Evolutionary conservation across 2,888 invertebrate genomes (phyloP).

Genomic region (Platycheirus rosarum): DNA sequence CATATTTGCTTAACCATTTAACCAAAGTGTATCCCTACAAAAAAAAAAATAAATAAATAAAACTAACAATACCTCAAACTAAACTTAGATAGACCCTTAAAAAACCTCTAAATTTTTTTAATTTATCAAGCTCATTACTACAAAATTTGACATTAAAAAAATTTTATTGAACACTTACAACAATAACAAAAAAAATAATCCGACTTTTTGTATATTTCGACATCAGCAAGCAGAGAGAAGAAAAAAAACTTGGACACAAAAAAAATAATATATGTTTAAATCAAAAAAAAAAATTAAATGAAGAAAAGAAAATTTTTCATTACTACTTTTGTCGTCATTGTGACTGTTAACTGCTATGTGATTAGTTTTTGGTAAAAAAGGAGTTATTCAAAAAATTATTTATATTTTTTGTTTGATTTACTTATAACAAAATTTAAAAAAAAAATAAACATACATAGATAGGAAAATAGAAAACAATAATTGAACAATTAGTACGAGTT

Average conservation of each 20-base stretch:
- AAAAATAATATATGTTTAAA: constrained; percentile 22
- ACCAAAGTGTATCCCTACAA: constrained; percentile 51
- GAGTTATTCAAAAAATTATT: constrained; percentile 36
- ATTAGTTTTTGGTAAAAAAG: constrained; percentile 64
- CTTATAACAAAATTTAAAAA: too few relatives aligned
- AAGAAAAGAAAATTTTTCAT: constrained; percentile 76
- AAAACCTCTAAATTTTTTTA: constrained; percentile 25
- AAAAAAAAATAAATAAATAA: constrained; percentile 19
- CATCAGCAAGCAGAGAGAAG: constrained; percentile 38
- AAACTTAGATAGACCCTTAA: constrained; percentile 45
- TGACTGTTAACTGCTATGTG: constrained; percentile 78
- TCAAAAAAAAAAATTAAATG: constrained; percentile 48
- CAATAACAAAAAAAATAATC: constrained; percentile 39
- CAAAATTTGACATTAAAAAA: constrained; percentile 61
- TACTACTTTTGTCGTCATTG: constrained; percentile 78
- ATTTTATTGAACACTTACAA: constrained; percentile 55
- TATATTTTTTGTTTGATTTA: constrained; percentile 66
- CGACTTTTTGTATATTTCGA: constrained; percentile 53
- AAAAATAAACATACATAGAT: constrained; percentile 73
- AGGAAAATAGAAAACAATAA: constrained; percentile 70
- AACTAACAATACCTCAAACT: constrained; percentile 14
- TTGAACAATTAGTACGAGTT: constrained; percentile 70
- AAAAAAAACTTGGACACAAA: constrained; percentile 51
- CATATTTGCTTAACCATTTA: constrained; percentile 55
- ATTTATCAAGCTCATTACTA: constrained; percentile 43